Evolutionary conservation across 1,140 invertebrate genomes (phyloP), one percentile per base, ranked within the genome.

Genomic region (Melitaea cinxia): DNA sequence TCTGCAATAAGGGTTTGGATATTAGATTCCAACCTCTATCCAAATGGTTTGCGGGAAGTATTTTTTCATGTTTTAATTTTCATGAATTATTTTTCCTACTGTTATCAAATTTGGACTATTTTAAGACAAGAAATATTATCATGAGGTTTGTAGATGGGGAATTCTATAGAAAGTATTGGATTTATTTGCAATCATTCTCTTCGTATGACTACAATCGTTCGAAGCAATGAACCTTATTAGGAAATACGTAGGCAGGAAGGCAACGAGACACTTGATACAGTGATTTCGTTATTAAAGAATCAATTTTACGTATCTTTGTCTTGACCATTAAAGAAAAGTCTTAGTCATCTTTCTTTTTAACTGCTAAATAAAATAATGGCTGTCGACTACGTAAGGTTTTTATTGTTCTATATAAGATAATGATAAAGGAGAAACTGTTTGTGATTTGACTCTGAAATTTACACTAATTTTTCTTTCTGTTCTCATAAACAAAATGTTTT

Each of bases 191-290:
- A 35, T 59, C 63, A 58, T 45, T 45, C 17, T 50, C 42, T 58
- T 47, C 30, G 49, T 26, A 14, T 39, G 15, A 9, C 7, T 1
- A 4, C 15, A 58, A 45, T 24, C 10, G 45, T 57, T 45, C 33
- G 24, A 54, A 42, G 56, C 67, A 73, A 73, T 52, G 62, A 70
- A 60, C 71, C n/a, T 65, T 60, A 65, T 70, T 59, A 74, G 68
- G 55, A 71, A 68, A 71, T 71, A 71, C 55, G 71, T 73, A 57
- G 67, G 60, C 42, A 50, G 63, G 59, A 59, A 62, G 63, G 63
- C 65, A 70, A 71, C 17, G 23, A 66, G 68, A 71, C 59, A 64
- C 68, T 71, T 60, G 10, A 50, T 45, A 66, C 58, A 47, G 60
- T 57, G 42, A 73, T 65, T 56, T 42, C 50, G 45, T 55, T 52